phyloP scores from a whole-genome alignment of 2,888 invertebrate genomes.

The Caenorhabditis becei region DNA sequence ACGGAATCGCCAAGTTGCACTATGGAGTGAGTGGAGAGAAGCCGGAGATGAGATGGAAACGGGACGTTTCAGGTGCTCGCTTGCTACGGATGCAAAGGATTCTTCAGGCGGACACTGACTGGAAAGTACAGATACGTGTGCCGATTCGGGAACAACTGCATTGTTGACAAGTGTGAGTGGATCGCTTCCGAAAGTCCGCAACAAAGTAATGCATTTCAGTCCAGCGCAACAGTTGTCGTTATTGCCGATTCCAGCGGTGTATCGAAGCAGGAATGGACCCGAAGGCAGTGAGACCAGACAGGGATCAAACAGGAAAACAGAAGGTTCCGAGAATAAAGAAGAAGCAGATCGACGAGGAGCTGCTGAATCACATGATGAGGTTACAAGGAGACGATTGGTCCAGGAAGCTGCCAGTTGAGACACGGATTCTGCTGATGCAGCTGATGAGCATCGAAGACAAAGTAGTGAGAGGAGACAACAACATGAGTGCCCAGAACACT shows the following conservation, averaged over 20 bases:
- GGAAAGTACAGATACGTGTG: constrained; percentile 78
- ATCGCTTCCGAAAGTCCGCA: neutral
- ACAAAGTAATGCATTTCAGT: constrained; percentile 58
- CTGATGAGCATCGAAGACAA: constrained; percentile 80
- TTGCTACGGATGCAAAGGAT: constrained; percentile 77
- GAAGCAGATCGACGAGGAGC: constrained; percentile 79
- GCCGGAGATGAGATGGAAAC: neutral
- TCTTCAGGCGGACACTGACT: constrained; percentile 79
- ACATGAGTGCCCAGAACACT: constrained; percentile 58
- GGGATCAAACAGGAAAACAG: constrained; percentile 81
- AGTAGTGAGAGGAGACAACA: constrained; percentile 74
- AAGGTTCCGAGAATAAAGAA: constrained; percentile 79
- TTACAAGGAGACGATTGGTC: constrained; percentile 81
- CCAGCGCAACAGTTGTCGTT: constrained; percentile 80
- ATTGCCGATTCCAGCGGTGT: constrained; percentile 80
- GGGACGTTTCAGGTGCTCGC: constrained; percentile 54
- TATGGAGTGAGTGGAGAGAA: constrained; percentile 69
- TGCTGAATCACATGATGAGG: constrained; percentile 80
- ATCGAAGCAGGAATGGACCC: constrained; percentile 81
- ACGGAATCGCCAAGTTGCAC: constrained; percentile 78
- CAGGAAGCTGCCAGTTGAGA: constrained; percentile 79
- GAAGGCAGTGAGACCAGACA: constrained; percentile 81
- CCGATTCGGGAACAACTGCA: constrained; percentile 80
- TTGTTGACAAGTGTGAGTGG: constrained; percentile 80
- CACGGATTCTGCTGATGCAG: constrained; percentile 79